These are phyloP conservation scores for Andrena flavipes DNA, from an alignment of 2,888 invertebrate species.

Conservation along the genomic window DNA sequence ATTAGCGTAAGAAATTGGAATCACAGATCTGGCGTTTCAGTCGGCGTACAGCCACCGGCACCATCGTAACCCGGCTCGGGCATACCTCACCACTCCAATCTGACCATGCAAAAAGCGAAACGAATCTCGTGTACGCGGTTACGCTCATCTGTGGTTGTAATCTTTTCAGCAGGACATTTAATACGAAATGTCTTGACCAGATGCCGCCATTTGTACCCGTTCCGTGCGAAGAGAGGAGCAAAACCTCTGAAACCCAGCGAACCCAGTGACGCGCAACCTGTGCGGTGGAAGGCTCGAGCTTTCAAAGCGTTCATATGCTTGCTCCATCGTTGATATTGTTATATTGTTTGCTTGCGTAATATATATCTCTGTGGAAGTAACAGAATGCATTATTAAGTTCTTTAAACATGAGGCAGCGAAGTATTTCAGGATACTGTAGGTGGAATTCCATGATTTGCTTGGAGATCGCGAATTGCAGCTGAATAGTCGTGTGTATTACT, in stretches of 20 bases:
- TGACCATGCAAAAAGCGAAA: constrained; percentile 45
- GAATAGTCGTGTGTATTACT: neutral
- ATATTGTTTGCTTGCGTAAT: no score
- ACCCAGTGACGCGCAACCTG: constrained; percentile 32
- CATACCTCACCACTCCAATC: constrained; percentile 29
- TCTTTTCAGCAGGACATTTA: constrained; percentile 24
- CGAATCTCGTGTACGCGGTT: constrained; percentile 27
- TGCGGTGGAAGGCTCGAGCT: neutral
- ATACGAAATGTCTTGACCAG: constrained; percentile 45
- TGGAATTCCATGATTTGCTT: no score
- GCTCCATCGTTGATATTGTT: no score
- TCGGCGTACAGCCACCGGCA: constrained; percentile 77
- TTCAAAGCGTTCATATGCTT: neutral
- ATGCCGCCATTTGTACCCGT: constrained; percentile 59
- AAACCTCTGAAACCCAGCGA: constrained; percentile 3
- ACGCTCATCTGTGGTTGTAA: constrained; percentile 20
- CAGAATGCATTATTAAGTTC: no score
- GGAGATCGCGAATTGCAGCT: no score
- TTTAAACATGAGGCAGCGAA: no score
- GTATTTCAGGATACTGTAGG: no score
- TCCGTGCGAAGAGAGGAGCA: neutral
- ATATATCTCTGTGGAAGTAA: no score
- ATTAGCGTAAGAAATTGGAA: constrained; percentile 28
- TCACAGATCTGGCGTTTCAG: constrained; percentile 66
- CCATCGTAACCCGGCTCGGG: constrained; percentile 70